Evolutionary conservation across 2,113 vertebrate genomes (phyloP), one percentile per base, ranked within the genome.

Genomic region (Muscicapa adusta): DNA sequence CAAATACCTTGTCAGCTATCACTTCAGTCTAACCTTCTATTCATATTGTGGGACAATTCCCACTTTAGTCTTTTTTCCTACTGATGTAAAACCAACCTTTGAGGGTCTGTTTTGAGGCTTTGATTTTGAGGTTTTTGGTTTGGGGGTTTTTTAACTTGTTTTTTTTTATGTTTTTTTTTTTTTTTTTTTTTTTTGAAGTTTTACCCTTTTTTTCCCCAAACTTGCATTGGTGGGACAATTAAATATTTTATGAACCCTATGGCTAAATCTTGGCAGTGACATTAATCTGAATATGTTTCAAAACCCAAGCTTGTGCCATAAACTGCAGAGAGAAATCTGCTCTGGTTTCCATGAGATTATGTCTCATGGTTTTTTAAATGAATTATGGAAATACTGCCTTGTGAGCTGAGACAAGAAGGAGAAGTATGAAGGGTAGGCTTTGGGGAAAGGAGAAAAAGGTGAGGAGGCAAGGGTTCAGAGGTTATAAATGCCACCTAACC

Each of bases 81-180:
- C 45, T 87, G 17, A 13, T 54, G 17, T 36, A 81, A 58, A 20
- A 70, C 5, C 14, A 78, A 67, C 42, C 7, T 25, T 4, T 31
- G 34, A 70, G 18, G 16, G 10, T 60, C 28, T 81, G 28, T 20
- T 81, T 54, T 82, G 28, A 47, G 6, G 5, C 4, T 50, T 53
- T 36, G 16, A 18, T 8, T 33, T 34, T 0, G 1, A 23, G 3
- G 4, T 17, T 78, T 19, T 22, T 58, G 3, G 1, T n/a, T 10
- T 45, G 5, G 29, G 8, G 1, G 0, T 2, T 17, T n/a, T 25
- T 53, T 29, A 14, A 0, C 14, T 72, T 51, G 16, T 29, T 67
- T 61, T 38, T 11, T 38, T 60, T 66, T 33, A 13, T 7, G n/a
- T n/a, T n/a, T n/a, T n/a, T n/a, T n/a, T 65, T 45, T 65, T 51